Conservation (phyloP, 2,888 invertebrate genomes). For the Drosophila affinis region DNA sequence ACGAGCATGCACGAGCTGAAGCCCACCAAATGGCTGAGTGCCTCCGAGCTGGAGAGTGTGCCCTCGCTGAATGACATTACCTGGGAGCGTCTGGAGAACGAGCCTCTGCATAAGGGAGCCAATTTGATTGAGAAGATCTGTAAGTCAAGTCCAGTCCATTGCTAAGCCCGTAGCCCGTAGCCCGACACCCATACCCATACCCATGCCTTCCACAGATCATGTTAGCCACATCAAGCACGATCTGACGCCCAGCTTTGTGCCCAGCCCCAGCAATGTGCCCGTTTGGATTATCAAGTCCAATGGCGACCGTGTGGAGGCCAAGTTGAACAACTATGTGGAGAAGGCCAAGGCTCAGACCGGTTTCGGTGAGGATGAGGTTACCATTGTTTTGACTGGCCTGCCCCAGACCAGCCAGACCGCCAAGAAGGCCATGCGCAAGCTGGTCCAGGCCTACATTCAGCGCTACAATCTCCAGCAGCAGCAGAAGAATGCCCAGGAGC, state of each 20-base stretch:
- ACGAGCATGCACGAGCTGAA: slow-evolving; percentile 47
- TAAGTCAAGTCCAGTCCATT: slow-evolving; percentile 43
- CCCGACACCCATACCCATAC: too few species aligned
- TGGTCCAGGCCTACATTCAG: slow-evolving; percentile 76
- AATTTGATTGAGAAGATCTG: slow-evolving; percentile 71
- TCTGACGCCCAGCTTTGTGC: slow-evolving; percentile 71
- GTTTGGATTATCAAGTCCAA: slow-evolving; percentile 70
- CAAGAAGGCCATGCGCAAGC: slow-evolving; percentile 70
- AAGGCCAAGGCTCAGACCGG: slow-evolving; percentile 52
- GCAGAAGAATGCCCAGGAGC: slow-evolving; percentile 60
- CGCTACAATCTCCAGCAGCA: slow-evolving; percentile 71
- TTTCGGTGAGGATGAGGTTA: slow-evolving; percentile 79
- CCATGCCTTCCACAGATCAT: slow-evolving; percentile 51
- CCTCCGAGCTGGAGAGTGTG: slow-evolving; percentile 66
- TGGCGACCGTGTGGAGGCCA: slow-evolving; percentile 67
- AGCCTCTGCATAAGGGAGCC: slow-evolving; percentile 72
- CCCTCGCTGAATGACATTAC: slow-evolving; percentile 73
- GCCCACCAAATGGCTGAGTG: slow-evolving; percentile 69
- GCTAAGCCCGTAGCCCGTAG: too few species aligned
- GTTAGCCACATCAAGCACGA: slow-evolving; percentile 63
- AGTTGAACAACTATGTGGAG: slow-evolving; percentile 69
- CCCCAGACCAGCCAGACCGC: slow-evolving; percentile 64
- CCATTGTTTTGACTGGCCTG: slow-evolving; percentile 81
- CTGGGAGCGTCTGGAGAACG: slow-evolving; percentile 68
- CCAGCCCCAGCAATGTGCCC: slow-evolving; percentile 73